phyloP scores from a whole-genome alignment of 2,797 vertebrate species.

The Tolypeutes matacus region DNA sequence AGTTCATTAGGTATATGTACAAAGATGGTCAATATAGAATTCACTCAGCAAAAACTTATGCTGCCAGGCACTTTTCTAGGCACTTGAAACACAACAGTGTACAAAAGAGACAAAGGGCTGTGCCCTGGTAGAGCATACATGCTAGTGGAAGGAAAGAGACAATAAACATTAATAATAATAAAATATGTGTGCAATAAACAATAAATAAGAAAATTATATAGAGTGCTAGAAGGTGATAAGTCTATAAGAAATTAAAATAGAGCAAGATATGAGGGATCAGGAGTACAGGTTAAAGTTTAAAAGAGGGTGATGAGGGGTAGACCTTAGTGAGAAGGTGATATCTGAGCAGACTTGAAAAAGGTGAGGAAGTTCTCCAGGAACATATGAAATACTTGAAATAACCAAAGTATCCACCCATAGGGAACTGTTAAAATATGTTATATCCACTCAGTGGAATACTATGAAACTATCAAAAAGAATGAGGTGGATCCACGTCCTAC shows the following conservation, averaged over 20 bases:
- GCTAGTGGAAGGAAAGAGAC: background rate
- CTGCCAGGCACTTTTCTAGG: background rate
- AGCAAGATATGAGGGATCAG: background rate
- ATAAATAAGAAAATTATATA: background rate
- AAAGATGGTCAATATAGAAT: background rate
- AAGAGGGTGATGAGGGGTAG: background rate
- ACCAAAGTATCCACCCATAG: background rate
- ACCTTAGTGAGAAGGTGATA: background rate
- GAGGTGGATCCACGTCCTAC: background rate
- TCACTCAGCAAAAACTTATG: background rate
- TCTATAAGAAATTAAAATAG: background rate
- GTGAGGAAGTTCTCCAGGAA: background rate
- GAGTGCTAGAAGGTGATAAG: background rate
- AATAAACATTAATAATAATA: background rate
- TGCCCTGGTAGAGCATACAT: background rate
- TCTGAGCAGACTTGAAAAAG: background rate
- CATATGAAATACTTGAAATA: background rate
- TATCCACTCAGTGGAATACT: background rate
- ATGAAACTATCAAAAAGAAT: background rate
- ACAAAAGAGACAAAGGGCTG: background rate
- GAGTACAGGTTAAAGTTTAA: background rate
- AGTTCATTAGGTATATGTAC: background rate
- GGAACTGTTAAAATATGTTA: background rate
- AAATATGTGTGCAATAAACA: background rate
- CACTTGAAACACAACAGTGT: background rate